Percentiles rank a stretch among this genome's conserved stretches.
phyloP scores from a whole-genome alignment of 1,140 invertebrate genomes.

The Meteorus sp. region DNA sequence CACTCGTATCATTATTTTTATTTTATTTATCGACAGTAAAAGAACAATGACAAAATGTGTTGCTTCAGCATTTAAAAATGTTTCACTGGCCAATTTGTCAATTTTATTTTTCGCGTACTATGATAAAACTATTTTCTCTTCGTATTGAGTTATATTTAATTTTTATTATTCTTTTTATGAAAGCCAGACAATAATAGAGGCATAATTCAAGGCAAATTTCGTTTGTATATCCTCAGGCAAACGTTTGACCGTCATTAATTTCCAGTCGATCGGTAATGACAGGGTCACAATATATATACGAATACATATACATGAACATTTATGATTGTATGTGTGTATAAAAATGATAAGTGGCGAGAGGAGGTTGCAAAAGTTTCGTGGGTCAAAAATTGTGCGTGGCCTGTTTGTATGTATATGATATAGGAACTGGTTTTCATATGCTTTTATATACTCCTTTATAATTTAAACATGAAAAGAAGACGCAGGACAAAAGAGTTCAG shows the following conservation, averaged over 20 bases:
- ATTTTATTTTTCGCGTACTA: too few species aligned
- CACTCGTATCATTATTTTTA: conserved; percentile 17
- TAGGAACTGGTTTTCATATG: neutral
- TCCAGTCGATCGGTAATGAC: conserved; percentile 21
- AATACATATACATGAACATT: too few species aligned
- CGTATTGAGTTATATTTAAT: too few species aligned
- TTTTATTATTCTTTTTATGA: too few species aligned
- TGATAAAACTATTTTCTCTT: too few species aligned
- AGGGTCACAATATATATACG: conserved; percentile 15
- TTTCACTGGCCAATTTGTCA: too few species aligned
- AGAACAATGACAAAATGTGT: conserved; percentile 9
- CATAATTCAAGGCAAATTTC: neutral
- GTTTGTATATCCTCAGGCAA: neutral
- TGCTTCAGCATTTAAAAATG: too few species aligned
- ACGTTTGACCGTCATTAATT: conserved; percentile 21
- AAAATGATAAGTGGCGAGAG: too few species aligned
- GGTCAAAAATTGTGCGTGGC: neutral
- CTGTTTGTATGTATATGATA: neutral
- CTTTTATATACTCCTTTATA: too few species aligned
- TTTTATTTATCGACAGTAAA: conserved; percentile 30
- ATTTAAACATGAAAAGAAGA: too few species aligned
- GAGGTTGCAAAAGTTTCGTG: neutral
- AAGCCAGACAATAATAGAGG: neutral
- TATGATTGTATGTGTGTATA: too few species aligned
- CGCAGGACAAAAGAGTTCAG: neutral